Percentiles rank a stretch among this genome's conserved stretches.
Conservation (phyloP, 1,140 invertebrate genomes). For the Acromyrmex heyeri region DNA sequence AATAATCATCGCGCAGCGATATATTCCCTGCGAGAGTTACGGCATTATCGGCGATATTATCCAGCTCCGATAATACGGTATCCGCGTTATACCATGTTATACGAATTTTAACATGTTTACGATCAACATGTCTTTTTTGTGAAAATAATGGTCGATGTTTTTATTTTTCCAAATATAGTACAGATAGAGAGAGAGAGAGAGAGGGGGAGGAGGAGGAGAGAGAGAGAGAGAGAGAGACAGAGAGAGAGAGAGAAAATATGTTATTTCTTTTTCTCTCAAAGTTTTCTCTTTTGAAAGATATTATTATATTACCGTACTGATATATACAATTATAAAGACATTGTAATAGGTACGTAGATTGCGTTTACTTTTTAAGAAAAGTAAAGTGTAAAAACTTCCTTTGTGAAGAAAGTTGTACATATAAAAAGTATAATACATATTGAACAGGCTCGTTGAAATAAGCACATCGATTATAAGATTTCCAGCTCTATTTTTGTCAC, state of each 20-base stretch:
- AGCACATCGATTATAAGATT: background rate
- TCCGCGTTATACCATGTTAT: constrained; percentile 55
- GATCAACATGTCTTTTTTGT: constrained; percentile 31
- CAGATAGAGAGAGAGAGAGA: background rate
- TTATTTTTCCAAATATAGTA: constrained; percentile 12
- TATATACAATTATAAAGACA: background rate
- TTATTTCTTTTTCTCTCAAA: background rate
- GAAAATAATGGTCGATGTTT: background rate
- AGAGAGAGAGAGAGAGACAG: background rate
- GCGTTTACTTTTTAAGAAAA: constrained; percentile 9
- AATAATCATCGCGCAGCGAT: constrained; percentile 59
- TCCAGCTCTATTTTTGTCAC: background rate
- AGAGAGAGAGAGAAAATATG: background rate
- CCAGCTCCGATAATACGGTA: constrained; percentile 53
- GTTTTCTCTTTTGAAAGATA: background rate
- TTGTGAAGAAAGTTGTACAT: background rate
- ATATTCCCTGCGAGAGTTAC: constrained; percentile 60
- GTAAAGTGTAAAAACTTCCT: background rate
- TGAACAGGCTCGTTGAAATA: background rate
- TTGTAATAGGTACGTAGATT: constrained; percentile 3
- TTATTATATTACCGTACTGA: background rate
- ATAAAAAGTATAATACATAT: constrained; percentile 9
- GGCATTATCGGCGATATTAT: constrained; percentile 64
- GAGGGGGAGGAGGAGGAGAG: background rate
- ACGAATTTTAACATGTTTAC: constrained; percentile 56